phyloP scores from a whole-genome alignment of 2,797 vertebrate genomes.

The Pelochelys cantorii region DNA sequence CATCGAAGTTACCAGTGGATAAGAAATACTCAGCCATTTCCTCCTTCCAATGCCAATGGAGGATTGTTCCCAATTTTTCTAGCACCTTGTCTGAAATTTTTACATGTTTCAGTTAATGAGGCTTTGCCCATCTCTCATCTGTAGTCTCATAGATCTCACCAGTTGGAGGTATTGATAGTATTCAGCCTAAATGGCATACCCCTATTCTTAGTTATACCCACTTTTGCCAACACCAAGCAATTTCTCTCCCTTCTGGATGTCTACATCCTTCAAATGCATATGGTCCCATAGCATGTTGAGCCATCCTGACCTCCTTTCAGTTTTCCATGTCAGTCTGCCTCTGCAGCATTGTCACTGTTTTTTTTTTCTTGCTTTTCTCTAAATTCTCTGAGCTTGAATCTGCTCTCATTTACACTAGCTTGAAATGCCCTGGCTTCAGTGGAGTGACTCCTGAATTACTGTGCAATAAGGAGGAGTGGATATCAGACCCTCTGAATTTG shows the following conservation, averaged over 20 bases:
- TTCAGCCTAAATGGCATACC: background rate
- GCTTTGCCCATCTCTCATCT: background rate
- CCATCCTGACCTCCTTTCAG: background rate
- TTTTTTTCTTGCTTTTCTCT: background rate
- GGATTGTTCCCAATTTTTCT: background rate
- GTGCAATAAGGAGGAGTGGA: background rate
- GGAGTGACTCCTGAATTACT: background rate
- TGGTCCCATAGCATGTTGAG: background rate
- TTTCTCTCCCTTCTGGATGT: background rate
- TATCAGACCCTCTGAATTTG: background rate
- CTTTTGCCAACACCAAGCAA: background rate
- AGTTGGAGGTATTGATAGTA: background rate
- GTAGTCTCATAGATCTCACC: background rate
- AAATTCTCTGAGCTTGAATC: background rate
- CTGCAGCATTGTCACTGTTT: background rate
- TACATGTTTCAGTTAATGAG: background rate
- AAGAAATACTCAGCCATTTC: background rate
- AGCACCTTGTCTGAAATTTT: background rate
- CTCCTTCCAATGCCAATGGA: rapidly evolving
- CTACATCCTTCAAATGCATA: background rate
- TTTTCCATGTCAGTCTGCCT: background rate
- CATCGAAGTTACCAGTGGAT: background rate
- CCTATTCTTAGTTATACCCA: background rate
- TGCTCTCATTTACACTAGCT: rapidly evolving
- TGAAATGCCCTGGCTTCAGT: background rate